Evolutionary conservation across 2,113 vertebrate genomes (phyloP).

Genomic region (Acrocephalus arundinaceus): DNA sequence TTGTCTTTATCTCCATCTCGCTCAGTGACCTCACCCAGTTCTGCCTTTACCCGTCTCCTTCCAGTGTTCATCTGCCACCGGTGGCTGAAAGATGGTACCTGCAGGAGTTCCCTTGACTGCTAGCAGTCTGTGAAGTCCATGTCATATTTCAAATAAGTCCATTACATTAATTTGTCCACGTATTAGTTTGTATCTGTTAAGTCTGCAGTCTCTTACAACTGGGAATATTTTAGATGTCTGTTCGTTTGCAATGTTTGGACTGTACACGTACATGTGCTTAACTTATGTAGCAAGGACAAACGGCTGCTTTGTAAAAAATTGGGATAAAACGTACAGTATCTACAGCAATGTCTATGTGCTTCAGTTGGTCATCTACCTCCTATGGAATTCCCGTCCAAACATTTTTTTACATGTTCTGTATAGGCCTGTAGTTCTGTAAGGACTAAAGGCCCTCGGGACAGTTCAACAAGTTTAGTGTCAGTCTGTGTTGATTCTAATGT

Average conservation of each 20-base stretch:
- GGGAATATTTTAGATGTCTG: not conserved
- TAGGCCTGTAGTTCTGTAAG: not conserved
- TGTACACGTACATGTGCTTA: not conserved
- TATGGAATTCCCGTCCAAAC: not conserved
- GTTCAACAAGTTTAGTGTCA: not conserved
- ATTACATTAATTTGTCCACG: not conserved
- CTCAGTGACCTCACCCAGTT: not conserved
- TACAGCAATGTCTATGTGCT: not conserved
- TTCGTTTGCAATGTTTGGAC: accelerated
- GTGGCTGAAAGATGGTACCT: not conserved
- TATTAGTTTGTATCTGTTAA: not conserved
- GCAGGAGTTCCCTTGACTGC: not conserved
- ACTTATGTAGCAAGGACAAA: accelerated
- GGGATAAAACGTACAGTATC: not conserved
- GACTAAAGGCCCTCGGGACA: no score
- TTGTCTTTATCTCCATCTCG: not conserved
- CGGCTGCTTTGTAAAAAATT: not conserved
- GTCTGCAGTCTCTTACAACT: not conserved
- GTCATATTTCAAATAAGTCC: not conserved
- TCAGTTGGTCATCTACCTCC: not conserved
- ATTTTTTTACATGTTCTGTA: not conserved
- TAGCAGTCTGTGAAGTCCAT: not conserved
- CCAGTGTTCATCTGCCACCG: accelerated
- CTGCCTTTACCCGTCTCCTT: accelerated
- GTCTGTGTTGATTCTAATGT: not conserved